Evolutionary conservation across 2,113 vertebrate genomes (phyloP).

Genomic region (Nothobranchius kuhntae): DNA sequence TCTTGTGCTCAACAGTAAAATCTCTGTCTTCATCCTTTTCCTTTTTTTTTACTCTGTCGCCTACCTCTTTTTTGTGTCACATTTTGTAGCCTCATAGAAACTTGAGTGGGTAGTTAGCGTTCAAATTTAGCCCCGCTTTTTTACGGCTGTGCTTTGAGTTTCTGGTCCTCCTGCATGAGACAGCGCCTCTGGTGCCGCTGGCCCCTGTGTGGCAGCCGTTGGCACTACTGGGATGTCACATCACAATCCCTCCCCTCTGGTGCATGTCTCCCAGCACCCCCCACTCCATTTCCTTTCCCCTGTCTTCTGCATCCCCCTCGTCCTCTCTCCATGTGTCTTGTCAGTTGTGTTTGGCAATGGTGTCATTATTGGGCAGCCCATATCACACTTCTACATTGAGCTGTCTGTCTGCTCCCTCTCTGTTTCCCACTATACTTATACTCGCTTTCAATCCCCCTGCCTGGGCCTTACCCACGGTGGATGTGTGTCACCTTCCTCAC

Average conservation of each 20-base stretch:
- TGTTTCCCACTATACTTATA: slow-evolving; percentile 32
- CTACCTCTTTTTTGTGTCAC: not conserved
- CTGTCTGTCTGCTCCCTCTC: slow-evolving; percentile 58
- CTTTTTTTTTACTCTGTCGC: not conserved
- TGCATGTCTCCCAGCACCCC: slow-evolving; percentile 48
- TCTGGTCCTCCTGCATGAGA: slow-evolving; percentile 42
- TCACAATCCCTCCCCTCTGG: slow-evolving; percentile 77
- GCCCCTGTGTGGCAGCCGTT: slow-evolving; percentile 79
- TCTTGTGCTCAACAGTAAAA: not conserved
- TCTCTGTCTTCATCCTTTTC: not conserved
- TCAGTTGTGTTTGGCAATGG: slow-evolving; percentile 74
- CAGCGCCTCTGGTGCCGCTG: slow-evolving; percentile 72
- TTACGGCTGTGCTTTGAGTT: slow-evolving; percentile 6
- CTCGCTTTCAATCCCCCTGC: slow-evolving; percentile 44
- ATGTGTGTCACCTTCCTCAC: slow-evolving; percentile 73
- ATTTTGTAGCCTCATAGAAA: not conserved
- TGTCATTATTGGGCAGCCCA: slow-evolving; percentile 74
- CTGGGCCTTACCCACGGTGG: slow-evolving; percentile 56
- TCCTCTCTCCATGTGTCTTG: slow-evolving; percentile 72
- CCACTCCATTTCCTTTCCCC: slow-evolving; percentile 32
- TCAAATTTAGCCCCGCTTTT: not conserved
- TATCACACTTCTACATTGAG: slow-evolving; percentile 67
- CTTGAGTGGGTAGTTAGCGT: not conserved
- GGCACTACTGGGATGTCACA: slow-evolving; percentile 80
- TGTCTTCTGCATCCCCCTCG: slow-evolving; percentile 54